Base-by-base conservation (phyloP, 2,797 vertebrate genomes). In the Catamblyrhynchus diadema region DNA sequence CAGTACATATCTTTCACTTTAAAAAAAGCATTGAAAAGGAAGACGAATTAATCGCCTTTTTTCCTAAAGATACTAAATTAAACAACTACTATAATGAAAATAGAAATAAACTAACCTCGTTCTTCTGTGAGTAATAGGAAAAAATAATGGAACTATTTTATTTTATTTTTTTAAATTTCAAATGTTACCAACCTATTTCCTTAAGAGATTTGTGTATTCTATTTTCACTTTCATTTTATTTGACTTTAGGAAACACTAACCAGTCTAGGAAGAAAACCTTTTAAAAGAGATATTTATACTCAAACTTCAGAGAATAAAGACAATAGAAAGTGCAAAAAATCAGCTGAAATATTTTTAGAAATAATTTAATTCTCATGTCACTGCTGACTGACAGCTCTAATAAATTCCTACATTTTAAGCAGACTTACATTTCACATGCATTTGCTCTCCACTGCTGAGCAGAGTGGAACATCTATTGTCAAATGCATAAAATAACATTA, bases 351-450 rank as follows among this genome's bases (percentile, higher is more conserved):
- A 92, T 97, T 98, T 97, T 97, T 96, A 97, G 97, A 98, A 98
- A 98, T 97, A 97, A 98, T 97, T 97, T 96, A 95, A 75, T 86
- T 97, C 95, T 97, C 95, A 81, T 97, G 97, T 96, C 97, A 94
- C 79, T 77, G 89, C 97, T 98, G 98, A 97, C 97, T 98, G 98
- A 98, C 98, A 98, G 98, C 97, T 96, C 95, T 97, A 97, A 98
- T 98, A 97, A 97, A 98, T 97, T 97, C 98, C 97, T 98, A 95
- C 97, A 97, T 98, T 98, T 98, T 97, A 98, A 97, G 95, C 95
- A 97, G 97, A 59, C 81, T 96, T 97, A 96, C 96, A 97, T 98
- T 97, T 97, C 97, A 95, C 97, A 97, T 94, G 96, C 95, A 96
- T 98, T 97, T 97, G 94, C 96, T 98, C 96, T 94, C 90, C 90